Conservation (phyloP, 2,797 vertebrate genomes). For the Malacoraja senta region DNA sequence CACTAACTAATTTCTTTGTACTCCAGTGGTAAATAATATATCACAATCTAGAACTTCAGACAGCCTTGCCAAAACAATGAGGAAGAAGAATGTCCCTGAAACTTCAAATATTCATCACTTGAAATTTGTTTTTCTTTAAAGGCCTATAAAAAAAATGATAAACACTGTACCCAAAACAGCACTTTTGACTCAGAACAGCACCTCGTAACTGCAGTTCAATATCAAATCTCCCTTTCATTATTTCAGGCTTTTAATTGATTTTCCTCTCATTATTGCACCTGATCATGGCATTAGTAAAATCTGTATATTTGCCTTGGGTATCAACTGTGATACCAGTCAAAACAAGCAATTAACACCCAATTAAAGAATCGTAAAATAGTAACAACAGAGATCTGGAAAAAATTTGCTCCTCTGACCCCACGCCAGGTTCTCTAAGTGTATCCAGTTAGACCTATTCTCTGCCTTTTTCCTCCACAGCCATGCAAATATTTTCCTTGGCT, state of each 20-base stretch:
- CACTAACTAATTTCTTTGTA: no score
- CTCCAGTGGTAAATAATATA: no score
- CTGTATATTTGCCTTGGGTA: background rate
- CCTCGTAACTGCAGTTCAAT: background rate
- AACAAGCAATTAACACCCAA: background rate
- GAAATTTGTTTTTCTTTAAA: background rate
- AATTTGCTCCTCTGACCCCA: no score
- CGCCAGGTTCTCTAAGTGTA: no score
- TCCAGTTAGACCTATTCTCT: no score
- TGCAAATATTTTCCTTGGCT: background rate
- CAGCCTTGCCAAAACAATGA: background rate
- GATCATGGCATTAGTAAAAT: conserved; percentile 7
- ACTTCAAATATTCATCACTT: background rate
- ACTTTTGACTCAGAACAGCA: conserved; percentile 6
- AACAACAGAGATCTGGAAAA: no score
- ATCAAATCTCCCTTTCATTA: background rate
- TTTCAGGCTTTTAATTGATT: conserved; percentile 6
- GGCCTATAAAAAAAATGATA: background rate
- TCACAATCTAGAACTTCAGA: no score
- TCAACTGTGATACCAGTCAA: background rate
- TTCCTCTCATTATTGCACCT: background rate
- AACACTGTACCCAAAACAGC: background rate
- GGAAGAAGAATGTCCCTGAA: background rate
- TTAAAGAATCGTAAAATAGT: background rate
- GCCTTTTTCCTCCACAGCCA: no score